phyloP scores from a whole-genome alignment of 2,888 invertebrate species.

The Ophraella communa region DNA sequence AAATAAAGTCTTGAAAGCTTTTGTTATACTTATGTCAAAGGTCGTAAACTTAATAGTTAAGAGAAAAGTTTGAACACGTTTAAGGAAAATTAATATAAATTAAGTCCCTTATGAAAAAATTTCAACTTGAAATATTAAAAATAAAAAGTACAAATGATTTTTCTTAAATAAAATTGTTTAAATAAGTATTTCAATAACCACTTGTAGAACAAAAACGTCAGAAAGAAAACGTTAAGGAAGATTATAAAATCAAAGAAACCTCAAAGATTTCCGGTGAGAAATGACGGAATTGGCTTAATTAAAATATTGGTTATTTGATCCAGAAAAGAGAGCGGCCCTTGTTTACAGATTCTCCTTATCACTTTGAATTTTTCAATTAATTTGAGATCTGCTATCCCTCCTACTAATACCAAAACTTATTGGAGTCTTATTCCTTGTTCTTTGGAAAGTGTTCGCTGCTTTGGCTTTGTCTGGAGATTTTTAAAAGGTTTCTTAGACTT shows the following conservation, averaged over 20 bases:
- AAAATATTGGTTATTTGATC: conserved; percentile 42
- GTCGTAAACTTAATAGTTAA: too few relatives aligned
- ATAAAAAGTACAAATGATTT: too few relatives aligned
- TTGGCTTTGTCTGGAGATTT: conserved; percentile 27
- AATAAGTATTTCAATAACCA: too few relatives aligned
- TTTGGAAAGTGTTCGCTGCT: conserved; percentile 17
- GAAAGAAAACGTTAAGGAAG: background rate
- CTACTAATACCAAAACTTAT: conserved; percentile 37
- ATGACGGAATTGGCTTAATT: conserved; percentile 38
- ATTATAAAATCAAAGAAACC: conserved; percentile 30
- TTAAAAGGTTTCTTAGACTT: conserved; percentile 25
- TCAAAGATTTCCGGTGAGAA: conserved; percentile 31
- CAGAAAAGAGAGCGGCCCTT: conserved; percentile 36
- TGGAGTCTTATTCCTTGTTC: conserved; percentile 36
- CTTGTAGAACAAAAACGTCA: too few relatives aligned
- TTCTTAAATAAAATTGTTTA: too few relatives aligned
- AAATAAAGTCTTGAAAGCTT: too few relatives aligned
- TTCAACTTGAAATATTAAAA: too few relatives aligned
- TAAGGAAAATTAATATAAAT: too few relatives aligned
- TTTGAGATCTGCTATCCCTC: conserved; percentile 32
- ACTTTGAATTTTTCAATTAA: conserved; percentile 48
- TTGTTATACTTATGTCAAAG: too few relatives aligned
- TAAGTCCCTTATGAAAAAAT: too few relatives aligned
- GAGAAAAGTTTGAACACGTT: too few relatives aligned
- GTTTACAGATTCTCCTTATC: conserved; percentile 41